phyloP scores from a whole-genome alignment of 2,797 vertebrate species.

The Trachops cirrhosus region DNA sequence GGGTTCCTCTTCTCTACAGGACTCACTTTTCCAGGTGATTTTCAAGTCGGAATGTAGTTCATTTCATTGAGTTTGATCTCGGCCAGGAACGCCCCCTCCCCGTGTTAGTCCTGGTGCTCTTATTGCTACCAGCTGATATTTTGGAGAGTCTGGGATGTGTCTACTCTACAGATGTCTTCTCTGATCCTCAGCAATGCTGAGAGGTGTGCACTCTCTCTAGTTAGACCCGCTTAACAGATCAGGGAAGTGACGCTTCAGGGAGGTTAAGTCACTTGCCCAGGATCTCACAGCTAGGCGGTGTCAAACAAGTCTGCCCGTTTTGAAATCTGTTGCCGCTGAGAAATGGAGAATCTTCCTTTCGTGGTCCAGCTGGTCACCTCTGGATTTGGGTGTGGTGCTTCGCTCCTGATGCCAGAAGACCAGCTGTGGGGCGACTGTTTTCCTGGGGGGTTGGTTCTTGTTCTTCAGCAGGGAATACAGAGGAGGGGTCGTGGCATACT shows the following conservation, averaged over 20 bases:
- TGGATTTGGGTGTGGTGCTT: constrained; percentile 46
- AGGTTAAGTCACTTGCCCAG: neutral
- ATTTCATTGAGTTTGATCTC: constrained; percentile 21
- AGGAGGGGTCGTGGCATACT: neutral
- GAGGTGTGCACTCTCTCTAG: neutral
- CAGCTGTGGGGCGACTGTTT: constrained; percentile 33
- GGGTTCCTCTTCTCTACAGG: fast-evolving
- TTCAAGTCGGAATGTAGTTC: constrained; percentile 60
- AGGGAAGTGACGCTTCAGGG: neutral
- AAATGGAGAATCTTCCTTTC: constrained; percentile 59
- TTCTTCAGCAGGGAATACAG: neutral
- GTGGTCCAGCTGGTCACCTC: constrained; percentile 55
- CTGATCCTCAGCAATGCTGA: neutral
- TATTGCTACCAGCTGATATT: neutral
- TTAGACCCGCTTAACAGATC: neutral
- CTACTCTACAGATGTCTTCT: neutral
- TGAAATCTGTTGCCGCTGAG: constrained; percentile 35
- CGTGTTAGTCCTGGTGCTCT: fast-evolving
- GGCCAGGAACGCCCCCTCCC: neutral
- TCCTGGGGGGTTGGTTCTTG: constrained; percentile 29
- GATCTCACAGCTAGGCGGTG: neutral
- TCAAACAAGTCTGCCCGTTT: neutral
- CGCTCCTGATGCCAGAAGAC: constrained; percentile 4
- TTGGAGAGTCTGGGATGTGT: neutral
- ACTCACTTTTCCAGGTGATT: constrained; percentile 44